These are phyloP conservation scores for Phaetusa simplex DNA, from an alignment of 2,113 vertebrate species.

Conservation along the genomic window DNA sequence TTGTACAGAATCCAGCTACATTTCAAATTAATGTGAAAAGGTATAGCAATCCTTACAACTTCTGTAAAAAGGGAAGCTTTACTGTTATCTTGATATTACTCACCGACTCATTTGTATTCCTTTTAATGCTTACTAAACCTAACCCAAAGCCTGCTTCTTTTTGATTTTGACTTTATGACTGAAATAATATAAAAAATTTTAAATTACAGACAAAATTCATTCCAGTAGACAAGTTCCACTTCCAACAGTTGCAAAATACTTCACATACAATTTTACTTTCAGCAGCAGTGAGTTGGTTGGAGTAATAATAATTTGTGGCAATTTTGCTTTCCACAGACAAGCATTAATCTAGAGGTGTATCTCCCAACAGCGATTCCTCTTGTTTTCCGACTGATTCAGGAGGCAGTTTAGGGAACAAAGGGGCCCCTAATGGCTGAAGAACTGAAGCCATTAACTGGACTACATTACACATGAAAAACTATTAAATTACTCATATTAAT, in stretches of 20 bases:
- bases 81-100: not conserved
- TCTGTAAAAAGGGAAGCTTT: not conserved
- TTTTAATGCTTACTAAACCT: not conserved
- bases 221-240: not conserved
- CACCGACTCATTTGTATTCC: not conserved
- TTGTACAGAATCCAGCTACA: not conserved
- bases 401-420: not conserved
- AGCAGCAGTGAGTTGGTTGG: not conserved
- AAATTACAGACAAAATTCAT: not conserved
- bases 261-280: not conserved
- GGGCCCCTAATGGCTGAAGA: not conserved
- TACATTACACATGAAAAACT: not conserved
- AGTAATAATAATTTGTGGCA: not conserved
- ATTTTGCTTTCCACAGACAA: not conserved
- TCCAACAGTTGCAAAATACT: not conserved
- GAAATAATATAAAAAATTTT: not conserved
- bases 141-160: not conserved
- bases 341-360: not conserved
- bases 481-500: not conserved
- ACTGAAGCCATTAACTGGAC: not conserved
- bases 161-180: not conserved
- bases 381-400: not conserved
- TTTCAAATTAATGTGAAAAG: not conserved
- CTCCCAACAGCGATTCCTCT: not conserved
- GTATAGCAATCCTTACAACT: not conserved